Conservation (phyloP, 1,140 invertebrate genomes). For the Aphaenogaster rudis region DNA sequence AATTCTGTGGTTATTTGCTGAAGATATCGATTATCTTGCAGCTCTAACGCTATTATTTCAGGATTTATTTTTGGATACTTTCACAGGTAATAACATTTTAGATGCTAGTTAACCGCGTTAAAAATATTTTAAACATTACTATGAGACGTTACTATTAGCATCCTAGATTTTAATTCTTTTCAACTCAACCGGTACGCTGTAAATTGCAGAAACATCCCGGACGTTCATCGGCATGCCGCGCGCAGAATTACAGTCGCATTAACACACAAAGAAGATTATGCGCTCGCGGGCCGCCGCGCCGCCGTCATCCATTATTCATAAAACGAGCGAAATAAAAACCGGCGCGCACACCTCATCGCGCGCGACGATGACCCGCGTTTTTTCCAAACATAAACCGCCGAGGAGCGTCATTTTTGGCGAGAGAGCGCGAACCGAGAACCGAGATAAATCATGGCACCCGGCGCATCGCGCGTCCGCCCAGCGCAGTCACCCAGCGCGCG, state of each 20-base stretch:
- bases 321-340: conserved; percentile 50
- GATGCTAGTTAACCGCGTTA: background rate
- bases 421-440: conserved; percentile 27
- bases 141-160: background rate
- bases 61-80: background rate
- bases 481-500: conserved; percentile 41
- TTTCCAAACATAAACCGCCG: conserved; percentile 46
- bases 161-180: conserved; percentile 27
- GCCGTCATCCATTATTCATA: conserved; percentile 62
- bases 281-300: conserved; percentile 44
- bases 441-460: conserved; percentile 55
- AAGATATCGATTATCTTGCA: background rate
- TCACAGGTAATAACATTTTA: background rate
- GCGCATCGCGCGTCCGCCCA: conserved; percentile 29
- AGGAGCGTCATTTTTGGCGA: conserved; percentile 34
- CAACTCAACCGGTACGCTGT: background rate
- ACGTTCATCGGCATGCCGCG: conserved; percentile 53
- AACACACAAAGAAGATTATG: conserved; percentile 62
- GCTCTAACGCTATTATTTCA: background rate
- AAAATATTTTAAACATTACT: background rate
- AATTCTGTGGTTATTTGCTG: background rate
- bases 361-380: conserved; percentile 51
- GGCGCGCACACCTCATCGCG: conserved; percentile 46
- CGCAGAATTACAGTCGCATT: conserved; percentile 60
- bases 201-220: conserved; percentile 38